A percentile compares a stretch with the other conserved stretches of the same genome.
Conservation (phyloP, 2,797 vertebrate genomes). For the Garrulus glandarius region DNA sequence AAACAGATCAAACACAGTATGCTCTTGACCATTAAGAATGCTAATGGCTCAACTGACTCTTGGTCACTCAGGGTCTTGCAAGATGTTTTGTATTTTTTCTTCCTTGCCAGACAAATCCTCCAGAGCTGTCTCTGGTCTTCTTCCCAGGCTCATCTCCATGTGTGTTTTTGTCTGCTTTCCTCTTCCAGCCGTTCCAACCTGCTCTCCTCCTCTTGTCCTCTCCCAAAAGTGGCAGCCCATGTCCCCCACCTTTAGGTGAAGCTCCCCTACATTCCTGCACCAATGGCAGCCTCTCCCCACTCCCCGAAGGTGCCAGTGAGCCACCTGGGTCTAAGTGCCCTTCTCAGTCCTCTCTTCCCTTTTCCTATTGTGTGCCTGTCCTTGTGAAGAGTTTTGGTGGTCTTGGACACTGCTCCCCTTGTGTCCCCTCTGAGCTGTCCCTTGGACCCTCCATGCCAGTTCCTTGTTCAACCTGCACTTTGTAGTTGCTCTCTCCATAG, state of each 20-base stretch:
- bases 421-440: background rate
- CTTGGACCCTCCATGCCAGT: background rate
- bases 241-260: background rate
- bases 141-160: background rate
- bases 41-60: background rate
- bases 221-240: fast-evolving
- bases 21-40: background rate
- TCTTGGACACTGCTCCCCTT: background rate
- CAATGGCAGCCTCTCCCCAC: fast-evolving
- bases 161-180: background rate
- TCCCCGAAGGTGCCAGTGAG: fast-evolving
- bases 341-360: background rate
- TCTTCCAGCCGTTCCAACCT: background rate
- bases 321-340: background rate
- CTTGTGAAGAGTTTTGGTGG: background rate
- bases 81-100: background rate
- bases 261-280: background rate
- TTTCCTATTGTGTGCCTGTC: background rate
- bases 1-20: background rate
- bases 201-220: background rate
- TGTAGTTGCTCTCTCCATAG: background rate
- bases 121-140: background rate
- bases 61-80: background rate
- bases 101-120: background rate
- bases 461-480: background rate